A percentile compares a stretch with the other conserved stretches of the same genome.
Evolutionary conservation across 2,797 vertebrate genomes (phyloP).

Genomic region (Bradypodion pumilum): DNA sequence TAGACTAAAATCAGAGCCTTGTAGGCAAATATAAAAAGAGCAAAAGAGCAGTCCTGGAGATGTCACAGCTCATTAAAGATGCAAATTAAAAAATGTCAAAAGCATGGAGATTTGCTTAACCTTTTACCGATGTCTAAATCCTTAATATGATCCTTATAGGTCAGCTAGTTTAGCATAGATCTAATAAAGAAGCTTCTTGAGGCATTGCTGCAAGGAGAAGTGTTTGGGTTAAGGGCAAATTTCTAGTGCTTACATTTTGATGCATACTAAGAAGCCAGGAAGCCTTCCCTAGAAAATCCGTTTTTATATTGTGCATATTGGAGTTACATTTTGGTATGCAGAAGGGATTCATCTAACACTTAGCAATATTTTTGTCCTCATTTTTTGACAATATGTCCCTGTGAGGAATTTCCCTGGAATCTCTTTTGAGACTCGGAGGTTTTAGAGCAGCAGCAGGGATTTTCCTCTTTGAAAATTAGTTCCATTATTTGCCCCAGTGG

Average conservation of each 20-base stretch:
- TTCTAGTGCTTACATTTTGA: not conserved
- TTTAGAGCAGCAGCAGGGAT: no score
- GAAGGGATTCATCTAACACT: no score
- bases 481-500: no score
- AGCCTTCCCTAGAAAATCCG: not conserved
- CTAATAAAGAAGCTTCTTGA: conserved; percentile 54
- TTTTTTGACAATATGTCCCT: no score
- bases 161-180: conserved; percentile 53
- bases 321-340: not conserved
- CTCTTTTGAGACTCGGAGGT: no score
- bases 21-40: conserved; percentile 40
- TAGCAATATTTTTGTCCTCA: no score
- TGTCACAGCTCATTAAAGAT: conserved; percentile 70
- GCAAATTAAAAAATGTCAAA: conserved; percentile 71
- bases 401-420: no score
- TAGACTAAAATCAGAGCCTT: conserved; percentile 26
- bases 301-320: not conserved
- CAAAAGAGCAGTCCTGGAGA: conserved; percentile 50
- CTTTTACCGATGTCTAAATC: conserved; percentile 64
- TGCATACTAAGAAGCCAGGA: not conserved
- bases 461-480: no score
- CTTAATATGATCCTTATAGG: conserved; percentile 65
- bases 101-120: conserved; percentile 62
- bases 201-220: conserved; percentile 32
- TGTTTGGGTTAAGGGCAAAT: conserved; percentile 35